Percentiles rank a stretch among this genome's conserved stretches.
These are phyloP conservation scores for Gadopsis marmoratus DNA, from an alignment of 2,797 vertebrate species.

Conservation along the genomic window DNA sequence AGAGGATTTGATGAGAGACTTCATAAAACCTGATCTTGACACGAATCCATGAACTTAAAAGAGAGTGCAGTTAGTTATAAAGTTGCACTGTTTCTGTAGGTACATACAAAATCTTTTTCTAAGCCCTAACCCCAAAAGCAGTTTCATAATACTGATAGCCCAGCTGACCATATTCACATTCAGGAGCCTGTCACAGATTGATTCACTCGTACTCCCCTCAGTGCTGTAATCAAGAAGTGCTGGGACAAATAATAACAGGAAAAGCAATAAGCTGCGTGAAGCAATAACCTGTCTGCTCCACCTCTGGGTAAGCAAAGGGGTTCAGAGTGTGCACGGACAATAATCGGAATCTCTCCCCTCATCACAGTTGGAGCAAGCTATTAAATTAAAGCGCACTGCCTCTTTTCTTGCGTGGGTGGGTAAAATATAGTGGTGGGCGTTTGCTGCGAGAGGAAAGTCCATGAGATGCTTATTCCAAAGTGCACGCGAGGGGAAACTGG, in stretches of 20 bases:
- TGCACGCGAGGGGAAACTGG: neutral
- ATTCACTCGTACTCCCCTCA: slow-evolving; percentile 33
- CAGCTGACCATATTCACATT: slow-evolving; percentile 33
- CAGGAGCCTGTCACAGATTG: slow-evolving; percentile 37
- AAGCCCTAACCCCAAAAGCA: neutral
- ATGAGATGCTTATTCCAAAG: slow-evolving; percentile 19
- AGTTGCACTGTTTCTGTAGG: neutral
- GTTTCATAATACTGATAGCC: slow-evolving; percentile 1
- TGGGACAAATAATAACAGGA: slow-evolving; percentile 62
- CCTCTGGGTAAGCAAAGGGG: slow-evolving; percentile 48
- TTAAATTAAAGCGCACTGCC: slow-evolving; percentile 56
- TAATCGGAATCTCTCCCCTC: slow-evolving; percentile 42
- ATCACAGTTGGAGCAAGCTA: slow-evolving; percentile 43
- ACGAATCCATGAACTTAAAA: neutral
- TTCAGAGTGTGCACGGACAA: slow-evolving; percentile 48
- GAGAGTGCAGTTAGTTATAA: neutral
- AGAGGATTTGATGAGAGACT: neutral
- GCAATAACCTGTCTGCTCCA: slow-evolving; percentile 65
- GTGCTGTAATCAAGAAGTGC: slow-evolving; percentile 37
- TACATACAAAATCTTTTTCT: neutral
- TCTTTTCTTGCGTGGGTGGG: slow-evolving; percentile 23
- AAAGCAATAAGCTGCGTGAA: slow-evolving; percentile 76
- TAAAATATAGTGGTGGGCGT: slow-evolving; percentile 33
- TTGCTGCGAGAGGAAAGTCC: slow-evolving; percentile 12
- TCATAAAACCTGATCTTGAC: neutral